Evolutionary conservation across 2,113 vertebrate species (phyloP), one percentile per base, ranked within the genome.

Genomic region (Peucedramus taeniatus): DNA sequence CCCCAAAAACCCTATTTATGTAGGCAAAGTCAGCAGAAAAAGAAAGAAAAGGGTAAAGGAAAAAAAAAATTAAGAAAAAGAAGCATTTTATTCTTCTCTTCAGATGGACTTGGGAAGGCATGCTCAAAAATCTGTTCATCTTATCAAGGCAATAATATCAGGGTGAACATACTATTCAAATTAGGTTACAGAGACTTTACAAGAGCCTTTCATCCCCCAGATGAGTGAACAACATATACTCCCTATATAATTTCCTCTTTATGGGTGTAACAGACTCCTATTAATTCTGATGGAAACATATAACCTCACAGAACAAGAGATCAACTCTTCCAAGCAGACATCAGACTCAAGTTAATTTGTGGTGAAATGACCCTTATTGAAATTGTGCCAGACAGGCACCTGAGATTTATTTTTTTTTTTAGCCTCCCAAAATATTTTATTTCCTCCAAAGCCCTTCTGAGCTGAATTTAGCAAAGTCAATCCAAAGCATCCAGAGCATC

Each of bases 371-470:
- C 19, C 30, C 27, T 75, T 50, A 13, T 11, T 92, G 64, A 71
- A 82, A 74, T 28, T 83, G 24, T 80, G 42, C 45, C 87, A 90
- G 39, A 21, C 15, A 3, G n/a, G n/a, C 56, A 89, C 37, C 33
- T 45, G 30, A 87, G 23, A 27, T 44, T 66, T 71, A 20, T 47
- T 75, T 76, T 65, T 65, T n/a, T 63, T 64, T 88, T 56, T 6
- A 83, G 33, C 39, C 74, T 63, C 21, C 24, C 7, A 68, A 76
- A 76, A 87, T 82, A 93, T 59, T 95, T 79, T 15, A 54, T 44
- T 86, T 83, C 75, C 64, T 93, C 17, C 78, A 88, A 78, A 80
- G 66, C 16, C 11, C 33, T 85, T 94, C 84, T 87, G 74, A 79
- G 53, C 11, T 42, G 16, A 89, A 51, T 78, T 84, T 88, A 93